These are phyloP conservation scores for Sinelater perroti DNA, from an alignment of 2,888 invertebrate genomes.

Conservation along the genomic window DNA sequence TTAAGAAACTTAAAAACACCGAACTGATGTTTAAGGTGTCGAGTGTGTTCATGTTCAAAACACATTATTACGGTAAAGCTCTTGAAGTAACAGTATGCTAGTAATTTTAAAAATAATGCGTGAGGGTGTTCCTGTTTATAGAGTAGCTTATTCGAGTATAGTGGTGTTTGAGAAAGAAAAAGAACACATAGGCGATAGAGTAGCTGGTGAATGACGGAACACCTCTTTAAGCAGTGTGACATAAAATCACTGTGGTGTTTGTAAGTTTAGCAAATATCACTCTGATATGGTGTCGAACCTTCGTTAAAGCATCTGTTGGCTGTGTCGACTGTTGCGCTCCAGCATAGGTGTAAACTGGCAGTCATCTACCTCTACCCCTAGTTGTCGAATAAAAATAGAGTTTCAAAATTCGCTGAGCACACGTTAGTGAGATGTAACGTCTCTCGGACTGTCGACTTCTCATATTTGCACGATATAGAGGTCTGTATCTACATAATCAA, in stretches of 20 bases:
- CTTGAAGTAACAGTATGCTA: too few species aligned
- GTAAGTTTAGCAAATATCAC: conserved; percentile 29
- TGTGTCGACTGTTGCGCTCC: conserved; percentile 42
- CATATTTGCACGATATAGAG: not conserved
- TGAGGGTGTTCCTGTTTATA: too few species aligned
- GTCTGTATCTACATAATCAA: too few species aligned
- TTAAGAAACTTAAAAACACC: not conserved
- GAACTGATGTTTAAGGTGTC: too few species aligned
- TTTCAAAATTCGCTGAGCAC: conserved; percentile 30
- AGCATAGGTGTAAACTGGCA: conserved; percentile 41
- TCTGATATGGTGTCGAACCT: conserved; percentile 34
- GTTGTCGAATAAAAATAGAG: conserved; percentile 35
- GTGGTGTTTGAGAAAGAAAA: conserved; percentile 1
- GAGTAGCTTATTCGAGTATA: too few species aligned
- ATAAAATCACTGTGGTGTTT: conserved; percentile 21
- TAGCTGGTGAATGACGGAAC: conserved; percentile 13
- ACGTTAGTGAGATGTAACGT: conserved; percentile 11
- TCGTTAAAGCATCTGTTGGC: conserved; percentile 43
- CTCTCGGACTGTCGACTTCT: conserved; percentile 18
- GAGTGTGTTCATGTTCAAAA: too few species aligned
- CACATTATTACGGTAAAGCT: too few species aligned
- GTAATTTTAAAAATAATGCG: too few species aligned
- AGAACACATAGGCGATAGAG: conserved; percentile 6
- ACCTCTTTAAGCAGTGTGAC: conserved; percentile 26
- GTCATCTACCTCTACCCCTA: conserved; percentile 39